Evolutionary conservation across 2,888 invertebrate species (phyloP), one percentile per base, ranked within the genome.

Genomic region (Crioceris asparagi): DNA sequence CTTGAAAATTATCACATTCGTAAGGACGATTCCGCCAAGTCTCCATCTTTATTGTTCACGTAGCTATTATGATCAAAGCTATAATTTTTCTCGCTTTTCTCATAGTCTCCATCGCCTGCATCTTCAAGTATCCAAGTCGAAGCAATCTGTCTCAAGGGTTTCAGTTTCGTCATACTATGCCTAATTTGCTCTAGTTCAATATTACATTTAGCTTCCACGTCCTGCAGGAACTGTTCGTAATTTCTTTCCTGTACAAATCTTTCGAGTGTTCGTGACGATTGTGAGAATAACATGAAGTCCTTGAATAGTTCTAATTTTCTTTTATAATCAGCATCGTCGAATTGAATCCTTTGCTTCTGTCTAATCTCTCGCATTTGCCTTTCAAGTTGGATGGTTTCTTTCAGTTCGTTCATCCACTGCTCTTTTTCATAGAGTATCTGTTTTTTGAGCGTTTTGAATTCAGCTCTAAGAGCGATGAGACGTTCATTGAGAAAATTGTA

Each of bases 171-270:
- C 31, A 49, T 36, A 31, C 46, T 52, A n/a, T 42, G 39, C 21
- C 42, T 38, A n/a, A 52, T 45, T 33, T 42, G 48, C 17, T 40
- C 29, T 38, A 52, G 34, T 36, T 52, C 50, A 30, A 44, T 29
- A 32, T 41, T 44, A 21, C 48, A 50, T 40, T 51, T 41, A 26
- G 32, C 40, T 18, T 47, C 47, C 2, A 49, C 47, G 37, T 52
- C 48, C 5, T 27, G 12, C 12, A 50, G 29, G 43, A 48, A 42
- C 16, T 42, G 36, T 29, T 45, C 39, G 34, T 48, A 52, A 23
- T 43, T 38, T 14, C 36, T 25, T 3, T 37, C 35, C 14, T 38
- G 43, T 2, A 47, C 35, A 25, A 45, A 40, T 4, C 35, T 38
- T 19, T 46, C 36, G 14, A 49, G 32, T 17, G 47, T 39, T 3